Base-by-base conservation (phyloP, 2,888 invertebrate genomes). In the Prosopocoilus inquinatus region DNA sequence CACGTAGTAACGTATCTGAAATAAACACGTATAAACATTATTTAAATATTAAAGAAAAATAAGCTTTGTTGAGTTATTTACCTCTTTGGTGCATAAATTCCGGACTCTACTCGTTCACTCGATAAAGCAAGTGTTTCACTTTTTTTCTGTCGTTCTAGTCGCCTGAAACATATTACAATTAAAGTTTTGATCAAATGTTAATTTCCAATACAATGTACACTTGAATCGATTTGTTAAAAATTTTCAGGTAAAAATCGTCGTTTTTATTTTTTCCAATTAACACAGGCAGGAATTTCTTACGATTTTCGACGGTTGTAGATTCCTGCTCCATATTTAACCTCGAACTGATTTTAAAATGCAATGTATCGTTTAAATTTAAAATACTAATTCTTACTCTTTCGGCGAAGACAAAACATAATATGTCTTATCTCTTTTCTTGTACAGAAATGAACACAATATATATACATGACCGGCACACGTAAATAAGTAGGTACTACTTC, bases 1-100 rank as follows among this genome's bases (percentile, higher is more conserved):
- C 75, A 75, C n/a, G 61, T 72, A 33, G 71, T 70, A 12, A 66
- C 67, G 54, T 70, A 74, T 59, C 75, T 75, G 51, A 20, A 70
- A 67, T 60, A 50, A 46, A 41, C 38, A 8, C 7, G 15, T 28
- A 38, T 9, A 28, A 32, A 46, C 11, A n/a, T 50, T 12, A 20
- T 12, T 34, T 15, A 9, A 41, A 53, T 12, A 20, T 12, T 34
- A n/a, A 9, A 41, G 50, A 11, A 41, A 45, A 32, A 33, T 12
- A 53, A 55, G 11, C 46, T 32, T 12, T 32, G 20, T 3, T 7
- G 4, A 32, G 45, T 49, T 32, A 47, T 49, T 51, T 62, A 72
- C 69, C 66, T 67, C 60, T 71, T 71, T 41, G 70, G 68, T 15
- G 64, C 55, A 45, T 59, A 64, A 52, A 66, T 64, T 41, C 58